Conservation (phyloP, 2,888 invertebrate species). For the Campaea margaritaria region DNA sequence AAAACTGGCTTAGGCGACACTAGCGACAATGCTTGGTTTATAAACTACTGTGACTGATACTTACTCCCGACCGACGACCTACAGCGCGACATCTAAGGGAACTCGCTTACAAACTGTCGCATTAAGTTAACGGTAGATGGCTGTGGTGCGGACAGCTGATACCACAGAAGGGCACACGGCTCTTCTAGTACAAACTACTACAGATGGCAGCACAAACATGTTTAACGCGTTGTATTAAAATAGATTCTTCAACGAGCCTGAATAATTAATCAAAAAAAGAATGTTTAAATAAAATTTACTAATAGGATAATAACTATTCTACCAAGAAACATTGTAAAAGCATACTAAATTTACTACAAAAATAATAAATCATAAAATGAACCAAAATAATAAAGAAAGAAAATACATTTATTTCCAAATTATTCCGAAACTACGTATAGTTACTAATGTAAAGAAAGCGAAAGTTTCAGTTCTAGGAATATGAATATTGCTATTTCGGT, state of each 20-base stretch:
- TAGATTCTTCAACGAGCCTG: neutral
- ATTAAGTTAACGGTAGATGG: slow-evolving; percentile 32
- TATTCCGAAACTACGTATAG: too few species aligned
- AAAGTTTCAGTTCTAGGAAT: neutral
- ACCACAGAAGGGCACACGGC: neutral
- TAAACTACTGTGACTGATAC: slow-evolving; percentile 1
- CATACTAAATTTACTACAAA: too few species aligned
- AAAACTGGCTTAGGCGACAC: slow-evolving; percentile 1
- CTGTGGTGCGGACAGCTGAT: neutral
- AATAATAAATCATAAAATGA: too few species aligned
- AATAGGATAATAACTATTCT: too few species aligned
- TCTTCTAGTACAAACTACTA: slow-evolving; percentile 6
- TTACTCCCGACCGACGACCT: neutral
- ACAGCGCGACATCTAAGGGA: slow-evolving; percentile 9
- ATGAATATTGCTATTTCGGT: too few species aligned
- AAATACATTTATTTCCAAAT: too few species aligned
- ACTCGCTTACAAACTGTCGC: neutral
- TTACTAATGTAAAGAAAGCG: too few species aligned
- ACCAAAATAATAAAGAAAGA: too few species aligned
- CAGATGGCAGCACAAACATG: slow-evolving; percentile 29
- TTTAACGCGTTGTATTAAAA: neutral
- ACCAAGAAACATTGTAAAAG: too few species aligned
- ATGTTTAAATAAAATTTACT: neutral
- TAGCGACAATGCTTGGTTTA: slow-evolving; percentile 13
- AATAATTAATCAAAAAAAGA: neutral